Conservation (phyloP, 2,113 vertebrate species). For the Nibea albiflora region DNA sequence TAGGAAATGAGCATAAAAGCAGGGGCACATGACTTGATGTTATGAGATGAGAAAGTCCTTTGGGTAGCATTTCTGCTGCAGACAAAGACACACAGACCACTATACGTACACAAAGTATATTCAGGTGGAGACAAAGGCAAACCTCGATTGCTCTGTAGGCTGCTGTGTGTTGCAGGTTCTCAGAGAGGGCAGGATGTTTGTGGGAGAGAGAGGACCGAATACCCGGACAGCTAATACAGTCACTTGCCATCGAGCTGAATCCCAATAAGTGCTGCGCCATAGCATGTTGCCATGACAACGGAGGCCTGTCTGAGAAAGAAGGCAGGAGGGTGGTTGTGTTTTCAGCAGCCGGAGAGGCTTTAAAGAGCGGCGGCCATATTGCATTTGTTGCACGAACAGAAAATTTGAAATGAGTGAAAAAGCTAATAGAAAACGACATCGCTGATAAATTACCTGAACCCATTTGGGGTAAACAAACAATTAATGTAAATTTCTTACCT, state of each 20-base stretch:
- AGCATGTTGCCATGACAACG: conserved; percentile 95
- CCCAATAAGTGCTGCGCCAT: conserved; percentile 93
- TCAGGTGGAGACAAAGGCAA: conserved; percentile 58
- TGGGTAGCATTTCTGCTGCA: conserved; percentile 62
- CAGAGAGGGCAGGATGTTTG: conserved; percentile 59
- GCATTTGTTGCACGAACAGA: conserved; percentile 42
- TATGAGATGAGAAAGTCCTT: conserved; percentile 58
- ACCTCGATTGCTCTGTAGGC: conserved; percentile 47
- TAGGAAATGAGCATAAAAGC: conserved; percentile 29
- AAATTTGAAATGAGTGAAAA: conserved; percentile 20
- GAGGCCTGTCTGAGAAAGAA: conserved; percentile 86
- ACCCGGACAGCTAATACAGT: conserved; percentile 70
- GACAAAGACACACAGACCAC: conserved; percentile 64
- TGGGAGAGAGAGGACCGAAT: conserved; percentile 61
- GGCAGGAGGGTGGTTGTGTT: conserved; percentile 74
- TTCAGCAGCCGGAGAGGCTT: conserved; percentile 65
- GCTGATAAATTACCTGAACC: neutral
- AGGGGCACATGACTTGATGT: conserved; percentile 31
- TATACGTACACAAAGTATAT: conserved; percentile 46
- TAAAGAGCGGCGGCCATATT: conserved; percentile 70
- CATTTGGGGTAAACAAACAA: neutral
- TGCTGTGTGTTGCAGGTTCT: conserved; percentile 55
- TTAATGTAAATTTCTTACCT: neutral
- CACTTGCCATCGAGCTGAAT: conserved; percentile 81
- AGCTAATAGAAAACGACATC: conserved; percentile 15